Evolutionary conservation across 1,140 invertebrate species (phyloP), one percentile per base, ranked within the genome.

Genomic region (Melitaea cinxia): DNA sequence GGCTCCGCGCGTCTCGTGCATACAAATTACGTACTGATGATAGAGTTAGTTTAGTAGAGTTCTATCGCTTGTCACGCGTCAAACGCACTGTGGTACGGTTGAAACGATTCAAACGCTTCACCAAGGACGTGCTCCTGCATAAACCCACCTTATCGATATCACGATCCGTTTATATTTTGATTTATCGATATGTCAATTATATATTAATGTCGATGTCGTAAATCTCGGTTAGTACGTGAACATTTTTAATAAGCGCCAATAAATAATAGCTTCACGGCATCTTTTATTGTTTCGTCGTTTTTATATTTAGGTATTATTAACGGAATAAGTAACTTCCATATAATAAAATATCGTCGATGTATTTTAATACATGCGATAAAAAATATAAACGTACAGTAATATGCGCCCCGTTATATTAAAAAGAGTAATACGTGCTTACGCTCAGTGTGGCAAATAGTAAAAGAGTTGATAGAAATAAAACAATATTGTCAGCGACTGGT

Each of bases 1-100:
- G 86, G 76, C 39, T 68, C 64, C 65, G 75, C 73, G 65, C 69
- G 72, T 75, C 69, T 65, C 68, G 56, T 72, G 75, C 75, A 78
- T 78, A 73, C 67, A 76, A 73, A 78, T 74, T 72, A 69, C 68
- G 28, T 35, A 75, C 71, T 42, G 37, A 42, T 42, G 19, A 47
- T 47, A 47, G 42, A 47, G 42, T 47, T 47, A 47, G 42, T 19
- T 23, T 12, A 12, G 42, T 47, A 19, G 71, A 71, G 39, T 37
- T 61, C 73, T 75, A 75, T 72, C 62, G 67, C 30, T 24, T 60
- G 70, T 78, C 74, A 81, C 79, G 71, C 68, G 71, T 75, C 77
- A 68, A 69, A 67, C 68, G 75, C 70, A 71, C 56, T 73, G 70
- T 72, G 70, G 59, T 64, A 72, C 68, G 68, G 72, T 65, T 73